phyloP scores from a whole-genome alignment of 1,140 invertebrate genomes.

The Bombus cullumanus region DNA sequence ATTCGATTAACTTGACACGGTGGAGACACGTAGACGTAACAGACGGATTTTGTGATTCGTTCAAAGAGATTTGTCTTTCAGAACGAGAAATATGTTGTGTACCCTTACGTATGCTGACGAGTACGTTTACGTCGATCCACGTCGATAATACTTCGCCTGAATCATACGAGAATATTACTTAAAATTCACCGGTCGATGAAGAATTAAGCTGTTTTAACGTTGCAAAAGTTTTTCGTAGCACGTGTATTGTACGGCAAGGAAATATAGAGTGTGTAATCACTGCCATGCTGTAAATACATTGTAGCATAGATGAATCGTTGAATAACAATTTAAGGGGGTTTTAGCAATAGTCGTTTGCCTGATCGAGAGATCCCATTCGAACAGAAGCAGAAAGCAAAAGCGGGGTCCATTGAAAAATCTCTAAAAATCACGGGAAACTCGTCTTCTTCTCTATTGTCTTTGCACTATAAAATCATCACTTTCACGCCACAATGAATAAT shows the following conservation, averaged over 20 bases:
- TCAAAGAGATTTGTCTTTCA: background rate
- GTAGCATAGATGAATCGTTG: conserved; percentile 69
- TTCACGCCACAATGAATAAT: background rate
- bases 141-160: conserved; percentile 5
- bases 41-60: conserved; percentile 18
- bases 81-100: conserved; percentile 11
- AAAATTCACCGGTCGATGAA: background rate
- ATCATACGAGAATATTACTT: background rate
- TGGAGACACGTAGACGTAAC: conserved; percentile 4
- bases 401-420: background rate
- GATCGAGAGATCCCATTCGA: conserved; percentile 44
- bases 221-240: conserved; percentile 29
- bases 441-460: background rate
- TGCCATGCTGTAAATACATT: conserved; percentile 80
- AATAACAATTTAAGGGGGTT: conserved; percentile 42
- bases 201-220: conserved; percentile 19
- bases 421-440: too few relatives aligned
- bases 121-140: background rate
- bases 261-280: conserved; percentile 75
- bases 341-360: conserved; percentile 48
- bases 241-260: conserved; percentile 55
- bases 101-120: background rate
- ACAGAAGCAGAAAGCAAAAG: conserved; percentile 1
- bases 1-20: background rate
- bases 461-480: background rate